Percentiles rank a stretch among this genome's conserved stretches.
phyloP scores from a whole-genome alignment of 2,888 invertebrate genomes.

The Pseudococcus jackbeardsleyi region DNA sequence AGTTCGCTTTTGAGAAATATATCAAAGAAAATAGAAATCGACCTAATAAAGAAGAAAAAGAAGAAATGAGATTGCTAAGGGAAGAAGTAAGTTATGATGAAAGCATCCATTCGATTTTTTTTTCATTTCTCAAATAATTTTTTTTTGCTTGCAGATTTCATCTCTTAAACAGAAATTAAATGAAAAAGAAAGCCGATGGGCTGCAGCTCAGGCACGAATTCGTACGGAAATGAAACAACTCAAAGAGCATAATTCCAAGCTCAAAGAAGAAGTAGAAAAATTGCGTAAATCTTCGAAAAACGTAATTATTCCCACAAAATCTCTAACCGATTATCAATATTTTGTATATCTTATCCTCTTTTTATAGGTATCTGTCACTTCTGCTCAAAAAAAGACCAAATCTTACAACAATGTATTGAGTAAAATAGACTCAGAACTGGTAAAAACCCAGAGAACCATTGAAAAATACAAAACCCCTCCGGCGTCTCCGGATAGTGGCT shows the following conservation, averaged over 20 bases:
- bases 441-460: not conserved
- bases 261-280: slow-evolving; percentile 78
- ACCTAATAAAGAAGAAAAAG: slow-evolving; percentile 78
- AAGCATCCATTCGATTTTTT: not conserved
- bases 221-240: slow-evolving; percentile 81
- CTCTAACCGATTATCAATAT: not conserved
- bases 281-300: slow-evolving; percentile 76
- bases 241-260: slow-evolving; percentile 78
- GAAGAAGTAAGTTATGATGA: slow-evolving; percentile 69
- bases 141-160: slow-evolving; percentile 72
- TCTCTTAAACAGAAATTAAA: slow-evolving; percentile 78
- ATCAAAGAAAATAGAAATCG: slow-evolving; percentile 79
- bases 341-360: not conserved
- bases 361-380: slow-evolving; percentile 49
- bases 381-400: slow-evolving; percentile 18
- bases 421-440: slow-evolving; percentile 26
- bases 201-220: slow-evolving; percentile 79
- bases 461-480: slow-evolving; percentile 20
- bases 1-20: slow-evolving; percentile 77
- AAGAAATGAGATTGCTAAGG: slow-evolving; percentile 77
- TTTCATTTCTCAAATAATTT: not conserved
- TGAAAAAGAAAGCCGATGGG: slow-evolving; percentile 81
- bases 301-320: slow-evolving; percentile 40
- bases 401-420: not conserved
- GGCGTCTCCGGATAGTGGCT: slow-evolving; percentile 2